Evolutionary conservation across 1,140 invertebrate genomes (phyloP), one percentile per base, ranked within the genome.

Genomic region (Tetramorium simillimum): DNA sequence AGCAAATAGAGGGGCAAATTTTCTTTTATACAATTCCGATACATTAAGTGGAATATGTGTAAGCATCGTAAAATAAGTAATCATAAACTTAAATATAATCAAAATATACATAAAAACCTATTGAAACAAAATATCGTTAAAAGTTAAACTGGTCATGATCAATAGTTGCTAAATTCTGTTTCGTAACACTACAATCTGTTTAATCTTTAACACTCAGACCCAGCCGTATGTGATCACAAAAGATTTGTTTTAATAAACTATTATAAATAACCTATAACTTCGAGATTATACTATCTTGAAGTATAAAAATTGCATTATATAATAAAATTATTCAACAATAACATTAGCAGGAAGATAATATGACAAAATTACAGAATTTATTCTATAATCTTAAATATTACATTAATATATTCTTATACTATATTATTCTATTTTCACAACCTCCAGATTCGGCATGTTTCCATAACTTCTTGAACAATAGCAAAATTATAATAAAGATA

Each of bases 181-280:
- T 40, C 12, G 0, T 75, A 77, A 88, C n/a, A 24, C 18, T 86
- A 90, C 67, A 80, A n/a, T 72, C 33, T 80, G 18, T 86, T 58
- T 65, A 70, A 65, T 84, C 82, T 56, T 84, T 73, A 70, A 87
- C 84, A 89, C 43, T 89, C 86, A 92, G 84, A 89, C 85, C 86
- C 89, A 92, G 89, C 88, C 84, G 46, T 88, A 91, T 88, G 80
- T 40, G 33, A 87, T 86, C 63, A 90, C 65, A 90, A 78, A 65
- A 63, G 7, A 28, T 80, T 58, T 28, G 77, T 69, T 62, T 63
- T 37, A 46, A 40, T 73, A 67, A 5, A 24, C 21, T 70, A 90
- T 88, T 85, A 85, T 91, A 89, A 87, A 89, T 84, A 88, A 76
- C 46, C 56, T 53, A 58, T 65, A 76, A 37, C 40, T 56, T 58